Conservation (phyloP, 2,113 vertebrate genomes). For the Brienomyrus brachyistius region DNA sequence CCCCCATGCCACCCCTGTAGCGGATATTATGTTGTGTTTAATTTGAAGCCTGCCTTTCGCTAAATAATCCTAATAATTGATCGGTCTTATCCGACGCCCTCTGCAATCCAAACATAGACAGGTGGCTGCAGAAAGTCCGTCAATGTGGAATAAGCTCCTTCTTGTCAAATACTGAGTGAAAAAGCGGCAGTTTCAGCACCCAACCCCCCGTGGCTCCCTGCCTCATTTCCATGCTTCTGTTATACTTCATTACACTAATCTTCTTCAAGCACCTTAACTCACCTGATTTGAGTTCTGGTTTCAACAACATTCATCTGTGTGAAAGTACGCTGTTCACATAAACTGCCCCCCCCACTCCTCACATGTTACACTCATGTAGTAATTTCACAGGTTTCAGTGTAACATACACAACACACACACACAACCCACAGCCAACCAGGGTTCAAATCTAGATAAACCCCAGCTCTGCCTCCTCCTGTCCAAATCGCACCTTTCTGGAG, state of each 20-base stretch:
- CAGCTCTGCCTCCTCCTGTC: not conserved
- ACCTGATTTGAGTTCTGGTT: not conserved
- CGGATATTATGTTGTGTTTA: not conserved
- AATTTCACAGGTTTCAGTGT: not conserved
- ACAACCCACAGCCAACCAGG: not conserved
- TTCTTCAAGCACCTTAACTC: not conserved
- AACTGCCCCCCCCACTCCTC: not conserved
- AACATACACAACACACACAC: not conserved
- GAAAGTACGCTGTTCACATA: not conserved
- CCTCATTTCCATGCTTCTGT: not conserved
- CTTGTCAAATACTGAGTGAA: not conserved
- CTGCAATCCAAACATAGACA: not conserved
- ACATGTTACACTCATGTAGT: not conserved
- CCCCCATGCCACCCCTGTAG: not conserved
- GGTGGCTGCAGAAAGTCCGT: not conserved
- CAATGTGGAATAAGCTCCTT: not conserved
- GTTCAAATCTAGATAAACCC: not conserved
- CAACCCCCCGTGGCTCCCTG: not conserved
- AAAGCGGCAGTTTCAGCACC: not conserved
- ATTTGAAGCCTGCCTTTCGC: not conserved
- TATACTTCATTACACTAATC: not conserved
- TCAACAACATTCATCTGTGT: not conserved
- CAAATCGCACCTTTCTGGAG: not conserved
- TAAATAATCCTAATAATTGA: not conserved
- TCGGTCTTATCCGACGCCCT: not conserved